These are phyloP conservation scores for Himalopsyche japonica DNA, from an alignment of 2,888 invertebrate genomes.

Conservation along the genomic window DNA sequence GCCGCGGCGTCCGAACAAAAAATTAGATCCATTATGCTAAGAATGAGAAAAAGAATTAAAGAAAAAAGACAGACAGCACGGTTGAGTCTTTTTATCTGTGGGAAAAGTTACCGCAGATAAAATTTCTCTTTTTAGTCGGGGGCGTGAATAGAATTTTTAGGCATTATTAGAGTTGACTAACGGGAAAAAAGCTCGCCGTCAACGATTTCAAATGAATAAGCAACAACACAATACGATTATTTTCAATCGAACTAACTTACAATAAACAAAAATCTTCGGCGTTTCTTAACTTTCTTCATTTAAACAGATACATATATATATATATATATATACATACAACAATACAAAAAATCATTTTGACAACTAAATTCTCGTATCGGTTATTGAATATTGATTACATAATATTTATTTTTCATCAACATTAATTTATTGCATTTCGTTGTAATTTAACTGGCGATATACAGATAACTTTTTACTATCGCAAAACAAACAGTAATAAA, in stretches of 20 bases:
- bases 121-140: conserved; percentile 1
- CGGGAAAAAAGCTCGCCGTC: neutral
- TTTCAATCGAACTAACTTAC: neutral
- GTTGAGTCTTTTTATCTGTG: conserved; percentile 31
- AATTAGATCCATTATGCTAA: conserved; percentile 39
- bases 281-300: neutral
- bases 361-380: too few species aligned
- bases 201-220: neutral
- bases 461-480: too few species aligned
- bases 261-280: neutral
- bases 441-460: too few species aligned
- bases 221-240: neutral
- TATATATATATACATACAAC: too few species aligned
- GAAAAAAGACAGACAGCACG: conserved; percentile 22
- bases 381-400: too few species aligned
- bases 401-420: too few species aligned
- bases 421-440: too few species aligned
- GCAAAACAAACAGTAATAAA: too few species aligned
- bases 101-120: conserved; percentile 29
- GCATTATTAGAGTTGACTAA: neutral
- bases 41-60: conserved; percentile 39
- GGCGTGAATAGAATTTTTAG: conserved; percentile 26
- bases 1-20: conserved; percentile 27
- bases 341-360: too few species aligned
- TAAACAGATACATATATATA: too few species aligned